Percentiles rank a stretch among this genome's conserved stretches.
phyloP scores from a whole-genome alignment of 2,797 vertebrate genomes.

The Sebastes trivittatus region DNA sequence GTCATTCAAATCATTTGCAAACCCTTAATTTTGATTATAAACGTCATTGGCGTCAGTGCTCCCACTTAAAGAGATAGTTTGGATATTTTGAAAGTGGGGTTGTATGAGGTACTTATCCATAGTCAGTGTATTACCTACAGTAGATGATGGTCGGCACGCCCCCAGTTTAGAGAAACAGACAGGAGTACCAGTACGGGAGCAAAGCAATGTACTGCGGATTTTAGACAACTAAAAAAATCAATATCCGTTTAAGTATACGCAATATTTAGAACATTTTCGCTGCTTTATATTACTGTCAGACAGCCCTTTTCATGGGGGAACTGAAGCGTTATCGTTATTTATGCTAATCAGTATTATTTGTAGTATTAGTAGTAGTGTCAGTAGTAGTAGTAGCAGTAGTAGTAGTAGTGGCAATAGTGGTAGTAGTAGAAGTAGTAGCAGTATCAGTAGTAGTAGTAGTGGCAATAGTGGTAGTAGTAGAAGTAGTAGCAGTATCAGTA shows the following conservation, averaged over 20 bases:
- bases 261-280: neutral
- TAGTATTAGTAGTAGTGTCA: too few relatives aligned
- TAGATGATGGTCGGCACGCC: neutral
- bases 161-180: neutral
- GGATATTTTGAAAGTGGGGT: neutral
- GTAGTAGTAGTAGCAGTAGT: too few relatives aligned
- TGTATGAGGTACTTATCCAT: neutral
- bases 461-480: rapidly evolving
- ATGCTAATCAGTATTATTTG: too few relatives aligned
- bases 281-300: too few relatives aligned
- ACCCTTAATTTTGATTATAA: neutral
- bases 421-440: too few relatives aligned
- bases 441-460: too few relatives aligned
- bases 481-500: rapidly evolving
- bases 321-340: neutral
- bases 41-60: neutral
- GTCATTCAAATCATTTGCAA: neutral
- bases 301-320: too few relatives aligned
- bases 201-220: neutral
- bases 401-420: too few relatives aligned
- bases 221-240: neutral
- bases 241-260: neutral
- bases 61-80: neutral
- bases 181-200: neutral
- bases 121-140: neutral